Base-by-base conservation (phyloP, 2,888 invertebrate species). In the Acrobasis suavella region DNA sequence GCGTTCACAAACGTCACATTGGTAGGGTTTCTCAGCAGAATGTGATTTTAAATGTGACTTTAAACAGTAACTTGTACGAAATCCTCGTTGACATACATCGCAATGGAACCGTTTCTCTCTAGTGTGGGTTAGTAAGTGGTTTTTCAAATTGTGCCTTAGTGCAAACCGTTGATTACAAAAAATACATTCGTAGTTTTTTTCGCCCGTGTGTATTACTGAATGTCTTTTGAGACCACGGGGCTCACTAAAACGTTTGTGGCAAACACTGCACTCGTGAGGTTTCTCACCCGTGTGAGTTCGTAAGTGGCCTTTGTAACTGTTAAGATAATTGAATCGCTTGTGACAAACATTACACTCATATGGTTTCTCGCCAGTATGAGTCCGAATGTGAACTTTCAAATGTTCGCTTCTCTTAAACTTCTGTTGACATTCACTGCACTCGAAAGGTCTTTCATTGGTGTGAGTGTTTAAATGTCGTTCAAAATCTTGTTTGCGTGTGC, bases 301-400 rank as follows among this genome's bases (percentile, higher is more conserved):
- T 46, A 46, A 46, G 7, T 46, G 46, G 10, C 6, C 14, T 46
- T 46, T 46, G 46, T 14, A 46, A 46, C 14, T 46, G 17, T 51
- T 17, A 10, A 16, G 50, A 17, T 17, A 51, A 17, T 12, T 16
- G 9, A 51, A 51, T 17, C 10, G 50, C 9, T 51, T 16, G 1
- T 51, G 50, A 51, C 50, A 51, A 51, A 51, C 22, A 9, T 51
- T 17, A 12, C 50, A 51, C 17, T 51, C 17, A 12, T 17, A 51
- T 12, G 17, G 50, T 17, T 51, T 51, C 50, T 51, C 17, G 10
- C 50, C 50, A 22, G 50, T 51, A 3, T 51, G 50, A 9, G 50
- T 51, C 6, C 17, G 46, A 14, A 14, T n/a, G 7, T 46, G 46
- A 6, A 46, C 10, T 46, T 46, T 46, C 14, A 46, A 46, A 46